Evolutionary conservation across 2,888 invertebrate species (phyloP).

Genomic region (Caenorhabditis becei): DNA sequence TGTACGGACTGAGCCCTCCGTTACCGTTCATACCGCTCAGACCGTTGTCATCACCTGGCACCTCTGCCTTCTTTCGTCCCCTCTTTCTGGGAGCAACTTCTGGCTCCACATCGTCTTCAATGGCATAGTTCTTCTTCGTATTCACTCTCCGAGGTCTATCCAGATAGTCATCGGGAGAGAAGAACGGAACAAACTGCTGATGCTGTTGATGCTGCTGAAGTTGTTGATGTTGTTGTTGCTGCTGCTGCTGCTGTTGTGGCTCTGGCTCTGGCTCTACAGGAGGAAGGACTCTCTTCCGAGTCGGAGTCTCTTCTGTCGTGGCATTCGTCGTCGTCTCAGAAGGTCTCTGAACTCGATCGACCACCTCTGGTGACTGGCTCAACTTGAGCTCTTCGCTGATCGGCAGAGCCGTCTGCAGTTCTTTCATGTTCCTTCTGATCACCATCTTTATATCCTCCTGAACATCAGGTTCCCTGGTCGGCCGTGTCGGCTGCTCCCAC

Average conservation of each 20-base stretch:
- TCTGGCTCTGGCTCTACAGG: too few species aligned
- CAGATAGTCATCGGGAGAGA: neutral
- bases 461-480: neutral
- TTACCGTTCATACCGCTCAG: neutral
- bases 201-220: too few species aligned
- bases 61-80: neutral
- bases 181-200: neutral
- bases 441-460: neutral
- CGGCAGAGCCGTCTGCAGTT: neutral
- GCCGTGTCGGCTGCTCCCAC: neutral
- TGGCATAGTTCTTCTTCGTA: conserved; percentile 22
- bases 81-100: conserved; percentile 1
- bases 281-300: neutral
- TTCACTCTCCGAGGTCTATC: conserved; percentile 15
- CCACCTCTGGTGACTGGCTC: neutral
- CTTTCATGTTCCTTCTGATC: neutral
- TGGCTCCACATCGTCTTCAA: conserved; percentile 3
- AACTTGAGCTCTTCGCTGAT: conserved; percentile 4
- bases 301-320: neutral
- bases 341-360: neutral
- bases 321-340: conserved; percentile 9
- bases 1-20: conserved; percentile 1
- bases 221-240: too few species aligned
- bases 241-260: too few species aligned
- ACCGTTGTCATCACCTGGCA: neutral